Base-by-base conservation (phyloP, 1,140 invertebrate genomes). In the Atta texana region DNA sequence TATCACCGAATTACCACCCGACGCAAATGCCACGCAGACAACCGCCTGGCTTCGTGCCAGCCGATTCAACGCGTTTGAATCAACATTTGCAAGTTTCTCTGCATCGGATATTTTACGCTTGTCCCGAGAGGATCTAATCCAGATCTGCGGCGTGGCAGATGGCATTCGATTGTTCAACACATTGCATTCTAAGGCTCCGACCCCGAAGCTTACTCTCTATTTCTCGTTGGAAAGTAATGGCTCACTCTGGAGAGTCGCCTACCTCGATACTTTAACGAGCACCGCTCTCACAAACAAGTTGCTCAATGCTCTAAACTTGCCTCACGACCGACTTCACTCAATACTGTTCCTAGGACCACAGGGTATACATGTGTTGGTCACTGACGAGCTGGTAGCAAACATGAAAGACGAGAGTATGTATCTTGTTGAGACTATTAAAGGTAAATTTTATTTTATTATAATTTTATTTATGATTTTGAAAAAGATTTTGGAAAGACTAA, bases 141-240 rank as follows among this genome's bases (percentile, higher is more conserved):
- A 99, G 95, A 98, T 99, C 74, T 99, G 98, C 94, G 98, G 98
- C 0, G 95, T 99, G 55, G 97, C 98, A 74, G 98, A 99, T 94
- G 97, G 97, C 16, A 99, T 99, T 77, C 96, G 98, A 90, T 96
- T 99, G 55, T 98, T 97, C 94, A 99, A 99, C 95, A 97, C 98
- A 63, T 95, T 99, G 63, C 98, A 99, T 87, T 96, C 96, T 71
- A 97, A 97, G 96, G 95, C 96, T 31, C 97, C 98, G 78, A 95
- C 96, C 24, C 98, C 98, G 0, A 96, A 97, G 72, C 95, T 98
- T 77, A 98, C 97, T 3, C 95, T 98, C 21, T 98, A 98, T 93
- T 96, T 98, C 63, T 97, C 97, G 87, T 94, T 97, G 85, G 96
- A 97, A 78, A 96, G 96, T 90, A 95, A 94, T 64, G 85, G 89